Base-by-base conservation (phyloP, 2,888 invertebrate species). In the Cryptus armator region DNA sequence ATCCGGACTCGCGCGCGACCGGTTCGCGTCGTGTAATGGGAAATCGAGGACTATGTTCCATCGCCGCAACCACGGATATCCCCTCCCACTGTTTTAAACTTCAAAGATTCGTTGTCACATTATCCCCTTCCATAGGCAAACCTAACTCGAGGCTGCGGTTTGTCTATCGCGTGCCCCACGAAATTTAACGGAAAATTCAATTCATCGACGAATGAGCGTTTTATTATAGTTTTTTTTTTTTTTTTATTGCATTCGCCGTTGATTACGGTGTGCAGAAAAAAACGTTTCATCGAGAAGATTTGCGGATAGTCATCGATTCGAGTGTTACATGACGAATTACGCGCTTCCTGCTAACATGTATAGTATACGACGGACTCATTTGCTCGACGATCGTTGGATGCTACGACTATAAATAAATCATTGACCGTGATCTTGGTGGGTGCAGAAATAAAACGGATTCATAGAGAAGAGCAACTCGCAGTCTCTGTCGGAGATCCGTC, bases 21-120 rank as follows among this genome's bases (percentile, higher is more conserved):
- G 84, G 71, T 85, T 83, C 83, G 62, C 83, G 80, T 68, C 70
- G 83, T 44, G 56, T n/a, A 80, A 83, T 77, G 86, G 70, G 48
- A 81, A 79, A 71, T 74, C 68, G 32, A 56, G 70, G 4, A 66
- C 75, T 80, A 53, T 56, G 70, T 67, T 66, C 19, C 64, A 66
- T 70, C 59, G 59, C 56, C 29, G 62, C 48, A 66, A 83, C 70
- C 62, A 71, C 66, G 56, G 70, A 75, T 81, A 46, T 68, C 72
- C 68, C 68, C 64, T 70, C 64, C n/a, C 53, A 19, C 29, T 62
- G 29, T 29, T 62, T 16, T 1, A 32, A 71, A 43, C 14, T 43
- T 56, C 9, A 29, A 62, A 62, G 62, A 62, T 62, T 62, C 62
- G 62, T 62, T 62, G 62, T 62, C 32, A 62, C 62, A 29, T 62